phyloP scores from a whole-genome alignment of 2,888 invertebrate genomes.

The Drosophila subquinaria region DNA sequence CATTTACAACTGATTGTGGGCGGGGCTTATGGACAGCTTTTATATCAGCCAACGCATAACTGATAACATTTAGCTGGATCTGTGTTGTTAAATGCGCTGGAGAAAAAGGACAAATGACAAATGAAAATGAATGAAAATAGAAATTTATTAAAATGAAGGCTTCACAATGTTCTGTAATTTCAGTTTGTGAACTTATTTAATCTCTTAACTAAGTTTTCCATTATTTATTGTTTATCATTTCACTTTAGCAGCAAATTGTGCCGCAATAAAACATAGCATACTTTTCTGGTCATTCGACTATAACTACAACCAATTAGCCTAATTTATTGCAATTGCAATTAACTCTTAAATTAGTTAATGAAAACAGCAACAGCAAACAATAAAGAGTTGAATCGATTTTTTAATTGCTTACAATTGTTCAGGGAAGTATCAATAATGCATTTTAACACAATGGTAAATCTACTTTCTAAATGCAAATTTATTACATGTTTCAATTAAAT shows the following conservation, averaged over 20 bases:
- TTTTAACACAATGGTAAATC: background rate
- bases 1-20: slow-evolving; percentile 18
- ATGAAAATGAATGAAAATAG: background rate
- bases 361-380: background rate
- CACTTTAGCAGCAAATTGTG: background rate
- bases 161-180: too few relatives aligned
- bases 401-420: background rate
- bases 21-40: slow-evolving; percentile 3
- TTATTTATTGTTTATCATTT: background rate
- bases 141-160: background rate
- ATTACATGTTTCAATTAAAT: background rate
- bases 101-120: background rate
- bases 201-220: too few relatives aligned
- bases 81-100: background rate
- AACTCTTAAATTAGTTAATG: background rate
- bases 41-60: slow-evolving; percentile 1
- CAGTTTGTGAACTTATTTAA: too few relatives aligned
- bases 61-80: slow-evolving; percentile 2
- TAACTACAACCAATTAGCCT: background rate
- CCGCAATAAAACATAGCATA: background rate
- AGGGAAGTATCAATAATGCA: background rate
- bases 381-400: background rate
- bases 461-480: background rate
- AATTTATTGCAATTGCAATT: background rate
- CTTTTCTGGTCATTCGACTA: background rate